These are phyloP conservation scores for Lepus oiostolus DNA, from an alignment of 2,797 vertebrate genomes.

Conservation along the genomic window DNA sequence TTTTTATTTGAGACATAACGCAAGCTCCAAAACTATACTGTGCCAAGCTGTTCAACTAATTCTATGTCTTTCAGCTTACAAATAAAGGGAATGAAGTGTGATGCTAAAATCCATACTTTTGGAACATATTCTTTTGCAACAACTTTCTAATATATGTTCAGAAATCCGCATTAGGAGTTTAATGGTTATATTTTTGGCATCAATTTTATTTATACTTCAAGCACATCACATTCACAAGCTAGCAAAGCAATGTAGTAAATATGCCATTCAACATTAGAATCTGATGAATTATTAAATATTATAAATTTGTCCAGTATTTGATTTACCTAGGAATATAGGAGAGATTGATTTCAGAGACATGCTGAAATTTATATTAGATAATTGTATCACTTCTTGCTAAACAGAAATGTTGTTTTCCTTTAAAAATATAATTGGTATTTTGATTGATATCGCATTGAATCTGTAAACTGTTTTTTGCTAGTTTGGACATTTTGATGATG, in stretches of 20 bases:
- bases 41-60: constrained; percentile 19
- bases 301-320: constrained; percentile 10
- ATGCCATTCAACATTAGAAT: neutral
- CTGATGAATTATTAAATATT: constrained; percentile 14
- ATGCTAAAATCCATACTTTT: constrained; percentile 51
- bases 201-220: constrained; percentile 39
- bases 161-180: constrained; percentile 34
- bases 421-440: no score
- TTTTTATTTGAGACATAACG: constrained; percentile 60
- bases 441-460: no score
- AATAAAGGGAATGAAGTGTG: constrained; percentile 44
- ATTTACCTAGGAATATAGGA: neutral
- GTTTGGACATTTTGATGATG: no score
- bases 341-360: constrained; percentile 24
- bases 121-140: constrained; percentile 42
- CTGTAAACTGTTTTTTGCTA: no score
- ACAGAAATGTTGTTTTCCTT: neutral
- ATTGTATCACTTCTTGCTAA: constrained; percentile 1
- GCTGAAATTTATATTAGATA: constrained; percentile 48
- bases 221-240: neutral
- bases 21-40: neutral
- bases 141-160: constrained; percentile 7
- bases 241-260: neutral
- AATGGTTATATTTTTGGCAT: constrained; percentile 14
- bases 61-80: constrained; percentile 51